Conservation (phyloP, 2,888 invertebrate genomes). For the Agrochola lota region DNA sequence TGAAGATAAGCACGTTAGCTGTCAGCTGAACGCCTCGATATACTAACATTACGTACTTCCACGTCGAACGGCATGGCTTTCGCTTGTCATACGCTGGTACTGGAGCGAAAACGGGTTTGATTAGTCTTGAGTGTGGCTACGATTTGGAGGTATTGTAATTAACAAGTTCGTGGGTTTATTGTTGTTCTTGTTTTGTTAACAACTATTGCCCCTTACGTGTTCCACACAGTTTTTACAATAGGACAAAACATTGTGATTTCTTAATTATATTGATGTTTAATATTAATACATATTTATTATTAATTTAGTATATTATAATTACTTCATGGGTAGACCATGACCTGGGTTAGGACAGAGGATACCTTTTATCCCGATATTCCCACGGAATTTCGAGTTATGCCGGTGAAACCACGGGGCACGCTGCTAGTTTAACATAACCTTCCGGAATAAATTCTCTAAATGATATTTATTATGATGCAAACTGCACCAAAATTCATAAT, state of each 20-base stretch:
- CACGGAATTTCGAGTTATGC: no score
- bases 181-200: not conserved
- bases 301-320: no score
- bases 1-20: conserved; percentile 70
- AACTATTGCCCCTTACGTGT: not conserved
- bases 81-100: conserved; percentile 48
- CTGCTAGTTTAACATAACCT: not conserved
- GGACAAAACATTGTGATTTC: not conserved
- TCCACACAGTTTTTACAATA: not conserved
- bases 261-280: not conserved
- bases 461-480: not conserved
- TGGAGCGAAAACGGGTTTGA: conserved; percentile 43
- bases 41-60: conserved; percentile 41
- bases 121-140: conserved; percentile 1
- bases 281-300: no score
- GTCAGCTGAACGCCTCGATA: conserved; percentile 64
- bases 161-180: not conserved
- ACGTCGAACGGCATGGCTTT: conserved; percentile 50
- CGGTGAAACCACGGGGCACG: no score
- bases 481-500: no score
- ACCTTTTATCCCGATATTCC: no score
- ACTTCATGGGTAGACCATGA: no score
- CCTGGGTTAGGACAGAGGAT: no score
- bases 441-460: not conserved
- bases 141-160: not conserved